A percentile compares a stretch with the other conserved stretches of the same genome.
These are phyloP conservation scores for Drosophila meridiana DNA, from an alignment of 2,888 invertebrate genomes.

Conservation along the genomic window DNA sequence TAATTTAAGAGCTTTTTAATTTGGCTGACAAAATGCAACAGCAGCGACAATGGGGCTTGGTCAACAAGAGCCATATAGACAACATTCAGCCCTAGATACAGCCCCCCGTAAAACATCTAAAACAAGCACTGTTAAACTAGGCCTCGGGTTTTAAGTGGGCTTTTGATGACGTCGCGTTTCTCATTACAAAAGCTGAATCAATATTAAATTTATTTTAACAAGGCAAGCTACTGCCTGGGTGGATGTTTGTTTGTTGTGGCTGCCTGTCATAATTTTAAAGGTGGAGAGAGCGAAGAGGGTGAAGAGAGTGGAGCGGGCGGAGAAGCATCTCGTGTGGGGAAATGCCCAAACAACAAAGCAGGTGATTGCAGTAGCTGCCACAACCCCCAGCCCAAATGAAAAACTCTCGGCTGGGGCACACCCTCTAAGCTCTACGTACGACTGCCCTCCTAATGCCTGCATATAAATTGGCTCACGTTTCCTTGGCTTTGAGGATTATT, in stretches of 20 bases:
- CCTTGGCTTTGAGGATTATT: slow-evolving; percentile 79
- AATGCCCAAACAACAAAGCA: slow-evolving; percentile 41
- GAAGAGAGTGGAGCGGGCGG: background rate
- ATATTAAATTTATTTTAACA: slow-evolving; percentile 77
- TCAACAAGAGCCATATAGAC: slow-evolving; percentile 56
- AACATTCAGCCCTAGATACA: slow-evolving; percentile 36
- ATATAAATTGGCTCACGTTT: slow-evolving; percentile 84
- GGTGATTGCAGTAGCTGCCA: slow-evolving; percentile 48
- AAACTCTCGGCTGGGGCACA: background rate
- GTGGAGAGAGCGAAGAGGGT: background rate
- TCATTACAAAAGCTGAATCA: slow-evolving; percentile 80
- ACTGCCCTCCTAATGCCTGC: slow-evolving; percentile 69
- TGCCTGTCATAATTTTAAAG: slow-evolving; percentile 37
- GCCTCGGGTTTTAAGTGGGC: slow-evolving; percentile 60
- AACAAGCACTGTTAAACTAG: slow-evolving; percentile 60
- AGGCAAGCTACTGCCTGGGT: slow-evolving; percentile 1
- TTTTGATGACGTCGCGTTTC: slow-evolving; percentile 70
- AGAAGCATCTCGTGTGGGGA: slow-evolving; percentile 38
- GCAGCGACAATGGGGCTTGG: slow-evolving; percentile 61
- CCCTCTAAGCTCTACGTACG: slow-evolving; percentile 9
- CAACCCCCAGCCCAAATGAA: slow-evolving; percentile 6
- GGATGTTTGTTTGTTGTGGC: slow-evolving; percentile 58
- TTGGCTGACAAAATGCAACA: slow-evolving; percentile 74
- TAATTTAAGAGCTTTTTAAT: slow-evolving; percentile 80
- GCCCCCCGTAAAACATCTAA: slow-evolving; percentile 20